Evolutionary conservation across 2,888 invertebrate genomes (phyloP).

Genomic region (Gymnosoma rotundatum): DNA sequence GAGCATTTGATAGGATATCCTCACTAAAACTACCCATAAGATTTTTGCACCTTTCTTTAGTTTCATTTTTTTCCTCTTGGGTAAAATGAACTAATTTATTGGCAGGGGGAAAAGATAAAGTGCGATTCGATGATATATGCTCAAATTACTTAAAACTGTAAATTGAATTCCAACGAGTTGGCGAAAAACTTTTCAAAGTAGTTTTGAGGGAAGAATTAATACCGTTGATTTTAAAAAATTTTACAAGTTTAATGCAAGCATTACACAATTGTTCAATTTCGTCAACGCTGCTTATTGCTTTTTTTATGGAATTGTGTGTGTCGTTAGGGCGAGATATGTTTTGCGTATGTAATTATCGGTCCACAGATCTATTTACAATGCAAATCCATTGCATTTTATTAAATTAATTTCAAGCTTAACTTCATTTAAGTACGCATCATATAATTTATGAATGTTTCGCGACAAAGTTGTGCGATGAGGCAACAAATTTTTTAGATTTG

Average conservation of each 20-base stretch:
- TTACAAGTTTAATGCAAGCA: conserved; percentile 25
- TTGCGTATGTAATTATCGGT: conserved; percentile 23
- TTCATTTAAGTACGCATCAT: not conserved
- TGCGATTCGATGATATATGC: not conserved
- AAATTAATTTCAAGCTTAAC: not conserved
- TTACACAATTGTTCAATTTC: conserved; percentile 19
- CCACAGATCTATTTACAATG: not conserved
- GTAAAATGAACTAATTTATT: conserved; percentile 18
- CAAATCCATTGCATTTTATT: not conserved
- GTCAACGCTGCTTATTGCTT: conserved; percentile 8
- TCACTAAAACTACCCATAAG: conserved; percentile 6
- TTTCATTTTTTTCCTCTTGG: conserved; percentile 7
- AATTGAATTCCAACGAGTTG: conserved; percentile 6
- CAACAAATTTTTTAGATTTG: no score
- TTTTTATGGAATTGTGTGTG: conserved; percentile 31
- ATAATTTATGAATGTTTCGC: not conserved
- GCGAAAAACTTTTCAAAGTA: conserved; percentile 3
- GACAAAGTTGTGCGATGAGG: not conserved
- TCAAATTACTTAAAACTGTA: conserved; percentile 1
- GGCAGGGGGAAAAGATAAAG: not conserved
- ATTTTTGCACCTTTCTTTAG: not conserved
- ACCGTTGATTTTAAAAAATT: conserved; percentile 27
- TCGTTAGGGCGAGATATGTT: conserved; percentile 15
- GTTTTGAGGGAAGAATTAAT: conserved; percentile 19
- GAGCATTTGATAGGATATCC: not conserved